Evolutionary conservation across 2,797 vertebrate species (phyloP).

Genomic region (Enteromius paludinosus): DNA sequence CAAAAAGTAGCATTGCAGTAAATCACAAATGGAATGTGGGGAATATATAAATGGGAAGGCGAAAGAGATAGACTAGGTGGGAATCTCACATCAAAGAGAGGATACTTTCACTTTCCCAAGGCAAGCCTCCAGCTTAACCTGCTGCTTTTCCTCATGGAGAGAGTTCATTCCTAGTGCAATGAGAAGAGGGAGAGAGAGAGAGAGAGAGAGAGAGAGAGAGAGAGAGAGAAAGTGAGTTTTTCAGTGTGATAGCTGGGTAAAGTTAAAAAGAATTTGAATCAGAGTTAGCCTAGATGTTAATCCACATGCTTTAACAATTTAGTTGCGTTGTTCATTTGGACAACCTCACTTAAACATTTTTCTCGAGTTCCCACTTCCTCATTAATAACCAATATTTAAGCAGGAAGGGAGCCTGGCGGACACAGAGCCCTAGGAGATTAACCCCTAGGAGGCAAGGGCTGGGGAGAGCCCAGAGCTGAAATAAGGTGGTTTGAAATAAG

Average conservation of each 20-base stretch:
- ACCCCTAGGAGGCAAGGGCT: too few species aligned
- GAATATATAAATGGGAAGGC: not conserved
- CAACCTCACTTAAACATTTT: not conserved
- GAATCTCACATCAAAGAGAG: conserved; percentile 58
- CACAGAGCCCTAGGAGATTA: too few species aligned
- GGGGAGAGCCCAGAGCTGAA: too few species aligned
- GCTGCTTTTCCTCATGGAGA: conserved; percentile 48
- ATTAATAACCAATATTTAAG: too few species aligned
- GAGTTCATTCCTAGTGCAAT: conserved; percentile 58
- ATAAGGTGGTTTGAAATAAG: too few species aligned
- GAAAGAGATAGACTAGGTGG: conserved; percentile 37
- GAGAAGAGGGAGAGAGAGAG: conserved; percentile 10
- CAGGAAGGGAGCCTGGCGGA: too few species aligned
- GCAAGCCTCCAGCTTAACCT: conserved; percentile 57
- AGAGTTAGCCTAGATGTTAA: not conserved
- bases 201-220: not conserved
- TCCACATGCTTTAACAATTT: not conserved
- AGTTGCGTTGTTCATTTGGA: not conserved
- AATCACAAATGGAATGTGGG: not conserved
- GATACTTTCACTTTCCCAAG: conserved; percentile 55
- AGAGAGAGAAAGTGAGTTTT: conserved; percentile 1
- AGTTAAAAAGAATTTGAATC: not conserved
- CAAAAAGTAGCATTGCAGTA: not conserved
- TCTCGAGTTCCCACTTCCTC: too few species aligned
- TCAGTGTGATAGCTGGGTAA: not conserved